These are phyloP conservation scores for Etheostoma nigrum DNA, from an alignment of 2,797 vertebrate species.

Conservation along the genomic window DNA sequence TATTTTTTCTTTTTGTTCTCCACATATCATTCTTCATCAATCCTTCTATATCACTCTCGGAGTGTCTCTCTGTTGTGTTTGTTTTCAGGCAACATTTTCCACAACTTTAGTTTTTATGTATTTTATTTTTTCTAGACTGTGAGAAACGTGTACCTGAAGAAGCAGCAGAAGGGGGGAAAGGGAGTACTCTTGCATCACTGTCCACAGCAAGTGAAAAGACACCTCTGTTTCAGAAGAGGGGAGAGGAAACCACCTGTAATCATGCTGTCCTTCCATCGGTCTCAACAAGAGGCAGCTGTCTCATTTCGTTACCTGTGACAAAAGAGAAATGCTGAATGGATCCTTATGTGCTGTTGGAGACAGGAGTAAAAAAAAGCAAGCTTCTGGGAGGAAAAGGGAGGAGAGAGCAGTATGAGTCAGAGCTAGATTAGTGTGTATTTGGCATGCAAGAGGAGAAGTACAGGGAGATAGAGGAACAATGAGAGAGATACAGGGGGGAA, in stretches of 20 bases:
- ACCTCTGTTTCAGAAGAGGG: conserved; percentile 10
- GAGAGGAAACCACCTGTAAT: conserved; percentile 40
- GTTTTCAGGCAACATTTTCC: conserved; percentile 32
- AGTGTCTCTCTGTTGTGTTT: conserved; percentile 12
- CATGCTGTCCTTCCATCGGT: conserved; percentile 46
- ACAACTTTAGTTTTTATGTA: not conserved
- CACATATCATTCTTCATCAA: conserved; percentile 30
- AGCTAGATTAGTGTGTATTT: conserved; percentile 53
- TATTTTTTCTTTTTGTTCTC: conserved; percentile 31
- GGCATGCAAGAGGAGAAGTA: conserved; percentile 61
- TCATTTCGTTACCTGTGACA: conserved; percentile 33
- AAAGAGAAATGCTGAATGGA: conserved; percentile 47
- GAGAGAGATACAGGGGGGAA: conserved; percentile 24
- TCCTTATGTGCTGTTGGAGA: conserved; percentile 41
- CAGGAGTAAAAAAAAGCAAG: conserved; percentile 28
- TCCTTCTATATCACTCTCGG: conserved; percentile 16
- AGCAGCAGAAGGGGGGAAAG: conserved; percentile 8
- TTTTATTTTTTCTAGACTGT: conserved; percentile 28
- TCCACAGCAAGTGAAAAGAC: conserved; percentile 14
- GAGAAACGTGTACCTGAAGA: conserved; percentile 22
- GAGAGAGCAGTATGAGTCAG: conserved; percentile 75
- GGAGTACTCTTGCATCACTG: conserved; percentile 20
- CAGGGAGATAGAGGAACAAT: conserved; percentile 53
- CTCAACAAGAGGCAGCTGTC: conserved; percentile 38
- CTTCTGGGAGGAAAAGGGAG: conserved; percentile 72